Evolutionary conservation across 2,113 vertebrate species (phyloP).

Genomic region (Melanerpes formicivorus): DNA sequence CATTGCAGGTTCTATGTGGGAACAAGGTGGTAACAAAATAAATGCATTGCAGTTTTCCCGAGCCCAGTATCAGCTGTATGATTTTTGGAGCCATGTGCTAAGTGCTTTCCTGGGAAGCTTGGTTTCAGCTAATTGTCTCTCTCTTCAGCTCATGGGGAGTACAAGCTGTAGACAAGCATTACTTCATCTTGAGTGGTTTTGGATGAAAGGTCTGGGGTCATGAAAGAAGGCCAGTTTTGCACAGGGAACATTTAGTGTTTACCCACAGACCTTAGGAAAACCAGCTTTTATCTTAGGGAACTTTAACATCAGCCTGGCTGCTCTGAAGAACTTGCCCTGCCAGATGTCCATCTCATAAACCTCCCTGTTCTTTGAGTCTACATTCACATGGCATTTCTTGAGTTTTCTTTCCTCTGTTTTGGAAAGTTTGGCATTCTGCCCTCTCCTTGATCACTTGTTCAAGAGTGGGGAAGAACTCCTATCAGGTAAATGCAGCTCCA

Average conservation of each 20-base stretch:
- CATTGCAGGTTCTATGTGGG: slow-evolving; percentile 21
- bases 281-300: not conserved
- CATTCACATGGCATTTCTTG: not conserved
- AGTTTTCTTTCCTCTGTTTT: not conserved
- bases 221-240: not conserved
- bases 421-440: not conserved
- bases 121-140: not conserved
- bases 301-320: not conserved
- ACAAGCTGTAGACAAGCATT: not conserved
- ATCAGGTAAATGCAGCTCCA: not conserved
- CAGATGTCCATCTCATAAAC: not conserved
- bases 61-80: not conserved
- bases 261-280: not conserved
- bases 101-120: not conserved
- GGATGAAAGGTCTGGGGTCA: not conserved
- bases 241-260: slow-evolving; percentile 7
- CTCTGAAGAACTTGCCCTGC: not conserved
- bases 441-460: not conserved
- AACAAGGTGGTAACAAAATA: slow-evolving; percentile 31
- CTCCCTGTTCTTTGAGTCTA: not conserved
- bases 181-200: not conserved
- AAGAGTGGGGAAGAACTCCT: not conserved
- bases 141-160: not conserved
- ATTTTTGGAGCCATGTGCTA: not conserved
- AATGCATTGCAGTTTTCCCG: not conserved